These are phyloP conservation scores for Sardina pilchardus DNA, from an alignment of 2,113 vertebrate genomes.

Conservation along the genomic window DNA sequence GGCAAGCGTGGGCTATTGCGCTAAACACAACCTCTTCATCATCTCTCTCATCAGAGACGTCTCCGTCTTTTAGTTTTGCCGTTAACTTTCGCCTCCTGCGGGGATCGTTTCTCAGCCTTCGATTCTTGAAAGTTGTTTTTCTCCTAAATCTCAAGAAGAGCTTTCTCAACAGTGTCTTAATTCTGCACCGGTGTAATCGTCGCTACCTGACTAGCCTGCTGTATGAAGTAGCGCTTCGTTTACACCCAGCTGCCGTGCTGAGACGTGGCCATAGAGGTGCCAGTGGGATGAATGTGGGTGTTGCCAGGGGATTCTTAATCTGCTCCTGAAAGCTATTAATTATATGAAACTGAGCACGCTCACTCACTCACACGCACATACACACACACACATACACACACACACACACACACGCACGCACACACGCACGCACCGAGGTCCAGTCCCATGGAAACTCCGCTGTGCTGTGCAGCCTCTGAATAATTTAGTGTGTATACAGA, in stretches of 20 bases:
- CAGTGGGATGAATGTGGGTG: background rate
- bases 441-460: constrained; percentile 37
- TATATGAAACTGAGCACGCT: background rate
- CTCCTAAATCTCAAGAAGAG: background rate
- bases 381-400: constrained; percentile 26
- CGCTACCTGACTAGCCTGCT: background rate
- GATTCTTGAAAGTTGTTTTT: background rate
- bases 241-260: background rate
- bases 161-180: background rate
- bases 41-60: background rate
- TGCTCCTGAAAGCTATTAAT: constrained; percentile 10
- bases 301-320: background rate
- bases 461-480: constrained; percentile 52
- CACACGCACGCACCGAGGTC: constrained; percentile 27
- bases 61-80: background rate
- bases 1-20: background rate
- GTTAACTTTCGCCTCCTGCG: background rate
- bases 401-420: constrained; percentile 31
- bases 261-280: background rate
- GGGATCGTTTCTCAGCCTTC: background rate
- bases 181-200: background rate
- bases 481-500: constrained; percentile 60
- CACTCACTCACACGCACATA: background rate
- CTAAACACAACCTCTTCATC: background rate
- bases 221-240: background rate